Conservation (phyloP, 1,140 invertebrate genomes). For the Whitmania pigra region DNA sequence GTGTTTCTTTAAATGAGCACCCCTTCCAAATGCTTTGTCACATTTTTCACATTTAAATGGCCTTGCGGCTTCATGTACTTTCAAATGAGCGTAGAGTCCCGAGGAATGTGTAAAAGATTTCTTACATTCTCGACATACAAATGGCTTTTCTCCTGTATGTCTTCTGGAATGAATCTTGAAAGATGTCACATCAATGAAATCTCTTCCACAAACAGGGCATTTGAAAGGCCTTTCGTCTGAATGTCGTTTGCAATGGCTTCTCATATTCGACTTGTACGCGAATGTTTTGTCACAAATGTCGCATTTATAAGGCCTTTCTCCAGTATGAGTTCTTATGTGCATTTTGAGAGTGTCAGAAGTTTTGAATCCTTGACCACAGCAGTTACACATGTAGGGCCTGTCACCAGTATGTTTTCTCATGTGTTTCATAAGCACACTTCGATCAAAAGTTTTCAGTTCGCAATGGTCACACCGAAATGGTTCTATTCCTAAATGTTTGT, state of each 20-base stretch:
- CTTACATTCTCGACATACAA: slow-evolving; percentile 9
- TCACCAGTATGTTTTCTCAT: slow-evolving; percentile 4
- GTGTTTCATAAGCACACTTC: slow-evolving; percentile 5
- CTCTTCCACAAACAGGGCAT: slow-evolving; percentile 10
- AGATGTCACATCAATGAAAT: slow-evolving; percentile 1
- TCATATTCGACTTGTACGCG: neutral
- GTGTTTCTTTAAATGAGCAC: slow-evolving; percentile 9
- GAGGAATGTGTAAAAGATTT: slow-evolving; percentile 11
- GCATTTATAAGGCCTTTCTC: slow-evolving; percentile 18
- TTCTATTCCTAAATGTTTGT: neutral
- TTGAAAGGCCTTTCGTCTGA: slow-evolving; percentile 14
- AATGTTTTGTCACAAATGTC: slow-evolving; percentile 9
- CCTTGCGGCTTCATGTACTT: neutral
- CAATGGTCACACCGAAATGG: neutral
- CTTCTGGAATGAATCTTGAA: slow-evolving; percentile 12
- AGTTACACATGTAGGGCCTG: slow-evolving; percentile 14
- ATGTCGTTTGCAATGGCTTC: slow-evolving; percentile 5
- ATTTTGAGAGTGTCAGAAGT: slow-evolving; percentile 6
- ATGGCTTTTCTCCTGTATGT: slow-evolving; percentile 21
- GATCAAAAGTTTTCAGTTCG: neutral
- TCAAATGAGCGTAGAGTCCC: slow-evolving; percentile 4
- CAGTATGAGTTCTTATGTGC: slow-evolving; percentile 14
- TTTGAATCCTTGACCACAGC: slow-evolving; percentile 14
- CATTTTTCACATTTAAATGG: slow-evolving; percentile 13
- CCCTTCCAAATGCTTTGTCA: slow-evolving; percentile 12